Percentiles rank a stretch among this genome's conserved stretches.
Evolutionary conservation across 2,797 vertebrate genomes (phyloP).

Genomic region (Philypnodon macrostomus): DNA sequence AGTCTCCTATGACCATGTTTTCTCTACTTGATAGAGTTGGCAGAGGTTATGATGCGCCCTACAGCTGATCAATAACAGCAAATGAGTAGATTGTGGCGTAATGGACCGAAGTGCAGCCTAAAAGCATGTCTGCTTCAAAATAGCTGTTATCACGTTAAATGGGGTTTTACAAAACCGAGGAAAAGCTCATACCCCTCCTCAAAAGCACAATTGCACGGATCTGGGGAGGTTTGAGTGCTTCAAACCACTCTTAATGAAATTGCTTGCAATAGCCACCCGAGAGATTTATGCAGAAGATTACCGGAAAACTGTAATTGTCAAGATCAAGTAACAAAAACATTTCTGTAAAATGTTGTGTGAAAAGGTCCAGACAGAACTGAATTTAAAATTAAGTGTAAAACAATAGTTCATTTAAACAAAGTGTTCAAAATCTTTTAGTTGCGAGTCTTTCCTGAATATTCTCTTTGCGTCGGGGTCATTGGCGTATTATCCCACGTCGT

Average conservation of each 20-base stretch:
- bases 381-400: slow-evolving; percentile 3
- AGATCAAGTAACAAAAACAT: slow-evolving; percentile 9
- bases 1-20: too few species aligned
- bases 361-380: not conserved
- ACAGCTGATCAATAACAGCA: slow-evolving; percentile 56
- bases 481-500: not conserved
- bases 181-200: slow-evolving; percentile 7
- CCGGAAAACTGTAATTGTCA: slow-evolving; percentile 17
- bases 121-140: slow-evolving; percentile 46
- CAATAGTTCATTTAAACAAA: not conserved
- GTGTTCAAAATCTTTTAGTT: not conserved
- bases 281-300: slow-evolving; percentile 9
- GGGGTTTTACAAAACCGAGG: slow-evolving; percentile 4
- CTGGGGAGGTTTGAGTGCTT: slow-evolving; percentile 38
- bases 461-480: not conserved
- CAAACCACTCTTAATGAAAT: slow-evolving; percentile 45
- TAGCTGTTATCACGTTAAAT: slow-evolving; percentile 20
- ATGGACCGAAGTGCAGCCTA: slow-evolving; percentile 66
- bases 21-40: slow-evolving; percentile 9
- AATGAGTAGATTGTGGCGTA: slow-evolving; percentile 58
- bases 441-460: not conserved
- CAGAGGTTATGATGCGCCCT: slow-evolving; percentile 20
- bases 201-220: slow-evolving; percentile 3
- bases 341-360: slow-evolving; percentile 24
- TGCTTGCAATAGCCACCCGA: slow-evolving; percentile 17